Percentiles rank a stretch among this genome's conserved stretches.
Evolutionary conservation across 2,113 vertebrate genomes (phyloP).

Genomic region (Percina caprodes): DNA sequence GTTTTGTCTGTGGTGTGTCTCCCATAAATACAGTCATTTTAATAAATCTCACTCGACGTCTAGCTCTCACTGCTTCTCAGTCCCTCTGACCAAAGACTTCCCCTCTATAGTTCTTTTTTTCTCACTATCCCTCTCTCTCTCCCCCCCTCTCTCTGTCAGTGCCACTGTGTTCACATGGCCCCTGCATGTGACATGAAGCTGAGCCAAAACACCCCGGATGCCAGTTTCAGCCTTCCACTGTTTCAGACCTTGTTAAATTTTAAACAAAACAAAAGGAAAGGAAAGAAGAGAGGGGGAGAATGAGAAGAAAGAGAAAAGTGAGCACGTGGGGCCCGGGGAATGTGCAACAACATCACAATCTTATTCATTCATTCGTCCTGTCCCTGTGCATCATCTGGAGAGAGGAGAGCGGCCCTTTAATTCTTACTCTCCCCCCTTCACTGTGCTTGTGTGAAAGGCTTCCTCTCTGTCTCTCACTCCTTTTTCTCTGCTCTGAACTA

Average conservation of each 20-base stretch:
- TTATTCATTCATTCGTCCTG: constrained; percentile 73
- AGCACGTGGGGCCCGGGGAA: constrained; percentile 71
- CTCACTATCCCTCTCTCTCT: constrained; percentile 14
- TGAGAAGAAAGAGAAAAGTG: constrained; percentile 60
- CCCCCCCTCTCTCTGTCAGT: constrained; percentile 52
- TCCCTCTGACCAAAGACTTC: constrained; percentile 63
- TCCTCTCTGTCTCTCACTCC: constrained; percentile 17
- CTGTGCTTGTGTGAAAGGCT: constrained; percentile 27
- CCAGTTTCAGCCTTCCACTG: constrained; percentile 79
- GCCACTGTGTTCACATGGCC: constrained; percentile 83
- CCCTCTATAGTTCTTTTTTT: constrained; percentile 44
- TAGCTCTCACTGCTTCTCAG: constrained; percentile 26
- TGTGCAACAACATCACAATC: constrained; percentile 79
- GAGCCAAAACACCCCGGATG: constrained; percentile 85
- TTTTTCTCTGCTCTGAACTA: constrained; percentile 37
- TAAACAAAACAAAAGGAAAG: constrained; percentile 82
- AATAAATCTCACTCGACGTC: not conserved
- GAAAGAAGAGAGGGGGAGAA: constrained; percentile 48
- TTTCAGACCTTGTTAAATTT: constrained; percentile 85
- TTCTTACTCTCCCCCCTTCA: constrained; percentile 10
- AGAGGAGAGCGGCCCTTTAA: constrained; percentile 59
- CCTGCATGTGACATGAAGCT: constrained; percentile 82
- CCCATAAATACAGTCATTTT: constrained; percentile 33
- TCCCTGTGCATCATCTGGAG: constrained; percentile 63
- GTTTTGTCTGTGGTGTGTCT: constrained; percentile 30